Percentiles rank a stretch among this genome's conserved stretches.
Conservation (phyloP, 2,113 vertebrate species). For the Epinephelus moara region DNA sequence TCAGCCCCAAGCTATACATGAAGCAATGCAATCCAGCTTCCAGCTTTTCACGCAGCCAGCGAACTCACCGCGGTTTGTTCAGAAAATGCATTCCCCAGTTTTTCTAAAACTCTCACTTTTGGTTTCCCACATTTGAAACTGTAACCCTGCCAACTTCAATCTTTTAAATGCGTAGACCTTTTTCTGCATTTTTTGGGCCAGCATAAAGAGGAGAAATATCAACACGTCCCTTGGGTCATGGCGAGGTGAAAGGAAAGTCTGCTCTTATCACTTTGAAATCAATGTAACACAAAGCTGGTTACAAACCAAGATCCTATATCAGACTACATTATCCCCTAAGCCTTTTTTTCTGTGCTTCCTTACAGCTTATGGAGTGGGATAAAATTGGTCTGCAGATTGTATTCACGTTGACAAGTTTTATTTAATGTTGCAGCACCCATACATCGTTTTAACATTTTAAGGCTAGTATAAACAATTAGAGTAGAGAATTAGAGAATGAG, state of each 20-base stretch:
- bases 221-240: neutral
- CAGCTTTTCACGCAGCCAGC: neutral
- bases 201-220: neutral
- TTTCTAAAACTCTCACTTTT: constrained; percentile 42
- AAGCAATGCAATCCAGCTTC: constrained; percentile 1
- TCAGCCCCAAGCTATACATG: neutral
- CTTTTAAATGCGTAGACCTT: neutral
- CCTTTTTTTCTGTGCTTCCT: neutral
- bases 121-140: constrained; percentile 39
- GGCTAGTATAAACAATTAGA: too few species aligned
- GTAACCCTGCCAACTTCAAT: constrained; percentile 10
- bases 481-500: too few species aligned
- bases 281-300: neutral
- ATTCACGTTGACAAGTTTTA: neutral
- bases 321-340: neutral
- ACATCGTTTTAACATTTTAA: too few species aligned
- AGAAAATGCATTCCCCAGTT: neutral
- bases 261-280: too few species aligned
- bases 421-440: neutral
- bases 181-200: neutral
- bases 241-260: neutral
- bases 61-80: too few species aligned
- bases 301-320: constrained; percentile 1
- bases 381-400: neutral
- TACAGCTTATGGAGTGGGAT: neutral